A percentile compares a stretch with the other conserved stretches of the same genome.
phyloP scores from a whole-genome alignment of 2,797 vertebrate genomes.

The Botia kubotai region DNA sequence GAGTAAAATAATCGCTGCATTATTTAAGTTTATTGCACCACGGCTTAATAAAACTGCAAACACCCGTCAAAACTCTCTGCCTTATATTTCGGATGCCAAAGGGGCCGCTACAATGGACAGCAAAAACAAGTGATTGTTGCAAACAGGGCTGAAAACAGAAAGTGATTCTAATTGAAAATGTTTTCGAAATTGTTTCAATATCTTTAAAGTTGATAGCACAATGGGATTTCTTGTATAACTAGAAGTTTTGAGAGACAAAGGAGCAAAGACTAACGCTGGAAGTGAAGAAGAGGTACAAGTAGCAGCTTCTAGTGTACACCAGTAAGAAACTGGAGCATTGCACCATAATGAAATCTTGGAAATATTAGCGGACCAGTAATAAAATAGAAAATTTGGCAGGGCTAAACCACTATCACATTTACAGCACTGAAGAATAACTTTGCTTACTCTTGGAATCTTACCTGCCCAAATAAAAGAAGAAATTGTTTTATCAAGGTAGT shows the following conservation, averaged over 20 bases:
- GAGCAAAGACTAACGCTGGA: background rate
- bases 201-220: background rate
- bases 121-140: background rate
- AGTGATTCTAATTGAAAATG: background rate
- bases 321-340: background rate
- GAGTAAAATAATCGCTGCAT: too few species aligned
- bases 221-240: background rate
- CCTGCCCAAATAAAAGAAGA: too few species aligned
- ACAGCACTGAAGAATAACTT: background rate
- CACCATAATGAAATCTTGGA: background rate
- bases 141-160: too few species aligned
- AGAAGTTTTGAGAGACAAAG: background rate
- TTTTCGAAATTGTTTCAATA: background rate
- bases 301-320: conserved; percentile 5
- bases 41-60: too few species aligned
- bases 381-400: background rate
- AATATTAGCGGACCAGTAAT: background rate
- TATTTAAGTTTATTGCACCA: too few species aligned
- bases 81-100: too few species aligned
- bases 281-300: background rate
- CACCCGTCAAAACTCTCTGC: too few species aligned
- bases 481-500: too few species aligned
- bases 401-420: background rate
- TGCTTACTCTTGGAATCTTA: background rate
- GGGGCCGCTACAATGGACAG: too few species aligned